phyloP scores from a whole-genome alignment of 2,888 invertebrate genomes.

The Fabriciana adippe region DNA sequence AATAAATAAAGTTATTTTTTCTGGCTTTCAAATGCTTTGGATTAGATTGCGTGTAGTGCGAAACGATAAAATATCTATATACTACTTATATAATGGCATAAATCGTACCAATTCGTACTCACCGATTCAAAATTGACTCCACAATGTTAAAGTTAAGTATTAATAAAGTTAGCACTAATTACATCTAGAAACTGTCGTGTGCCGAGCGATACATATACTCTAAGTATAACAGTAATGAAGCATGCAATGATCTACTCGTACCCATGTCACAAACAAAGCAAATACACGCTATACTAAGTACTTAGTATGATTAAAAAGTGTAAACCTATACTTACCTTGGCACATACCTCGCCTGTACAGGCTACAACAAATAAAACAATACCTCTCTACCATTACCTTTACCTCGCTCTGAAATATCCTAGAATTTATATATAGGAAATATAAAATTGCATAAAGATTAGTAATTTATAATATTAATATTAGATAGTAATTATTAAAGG shows the following conservation, averaged over 20 bases:
- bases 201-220: background rate
- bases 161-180: slow-evolving; percentile 58
- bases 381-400: slow-evolving; percentile 71
- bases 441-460: slow-evolving; percentile 71
- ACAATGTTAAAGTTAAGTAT: slow-evolving; percentile 52
- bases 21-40: slow-evolving; percentile 32
- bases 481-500: slow-evolving; percentile 68
- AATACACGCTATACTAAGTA: slow-evolving; percentile 44
- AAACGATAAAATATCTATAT: slow-evolving; percentile 29
- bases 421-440: slow-evolving; percentile 65
- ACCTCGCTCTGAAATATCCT: slow-evolving; percentile 75
- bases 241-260: slow-evolving; percentile 64
- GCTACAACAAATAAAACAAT: slow-evolving; percentile 64
- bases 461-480: slow-evolving; percentile 79
- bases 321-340: slow-evolving; percentile 67
- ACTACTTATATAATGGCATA: slow-evolving; percentile 41
- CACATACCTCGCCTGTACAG: slow-evolving; percentile 70
- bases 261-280: slow-evolving; percentile 69
- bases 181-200: slow-evolving; percentile 17
- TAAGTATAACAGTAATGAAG: slow-evolving; percentile 41
- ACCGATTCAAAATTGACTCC: slow-evolving; percentile 62
- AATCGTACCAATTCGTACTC: slow-evolving; percentile 58
- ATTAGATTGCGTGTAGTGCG: slow-evolving; percentile 57
- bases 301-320: slow-evolving; percentile 19
- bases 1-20: slow-evolving; percentile 23